Conservation (phyloP, 2,888 invertebrate genomes). For the Branchellion lobata region DNA sequence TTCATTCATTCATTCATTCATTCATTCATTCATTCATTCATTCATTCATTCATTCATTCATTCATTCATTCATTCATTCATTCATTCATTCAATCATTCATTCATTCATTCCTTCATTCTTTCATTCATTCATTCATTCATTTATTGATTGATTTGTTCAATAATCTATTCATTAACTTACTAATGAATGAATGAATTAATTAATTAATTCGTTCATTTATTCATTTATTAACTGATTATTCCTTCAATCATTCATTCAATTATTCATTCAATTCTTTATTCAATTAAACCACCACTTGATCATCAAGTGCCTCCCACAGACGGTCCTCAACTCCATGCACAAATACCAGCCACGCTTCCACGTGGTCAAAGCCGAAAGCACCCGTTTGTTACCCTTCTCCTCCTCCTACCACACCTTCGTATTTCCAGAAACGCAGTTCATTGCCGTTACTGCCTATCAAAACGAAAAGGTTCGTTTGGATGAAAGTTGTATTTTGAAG, state of each 20-base stretch:
- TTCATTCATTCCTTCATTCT: background rate
- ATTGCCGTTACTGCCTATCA: slow-evolving; percentile 61
- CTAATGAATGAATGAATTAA: background rate
- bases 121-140: slow-evolving; percentile 1
- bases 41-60: slow-evolving; percentile 13
- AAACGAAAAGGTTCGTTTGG: slow-evolving; percentile 52
- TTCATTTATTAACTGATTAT: background rate
- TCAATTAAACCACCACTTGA: background rate
- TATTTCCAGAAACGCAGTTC: slow-evolving; percentile 60
- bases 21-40: slow-evolving; percentile 8
- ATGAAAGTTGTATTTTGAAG: too few species aligned
- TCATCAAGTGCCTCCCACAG: slow-evolving; percentile 15
- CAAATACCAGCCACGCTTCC: slow-evolving; percentile 43
- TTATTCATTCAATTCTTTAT: background rate
- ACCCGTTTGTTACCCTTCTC: background rate
- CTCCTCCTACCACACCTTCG: slow-evolving; percentile 53
- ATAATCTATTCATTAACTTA: background rate
- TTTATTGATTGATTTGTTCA: background rate
- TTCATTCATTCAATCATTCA: background rate
- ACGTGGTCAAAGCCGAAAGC: slow-evolving; percentile 36
- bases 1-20: slow-evolving; percentile 2
- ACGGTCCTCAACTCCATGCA: slow-evolving; percentile 40
- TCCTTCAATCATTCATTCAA: background rate
- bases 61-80: slow-evolving; percentile 19
- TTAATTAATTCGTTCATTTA: background rate